A percentile compares a stretch with the other conserved stretches of the same genome.
Evolutionary conservation across 1,140 invertebrate species (phyloP).

Genomic region (Eciton burchellii): DNA sequence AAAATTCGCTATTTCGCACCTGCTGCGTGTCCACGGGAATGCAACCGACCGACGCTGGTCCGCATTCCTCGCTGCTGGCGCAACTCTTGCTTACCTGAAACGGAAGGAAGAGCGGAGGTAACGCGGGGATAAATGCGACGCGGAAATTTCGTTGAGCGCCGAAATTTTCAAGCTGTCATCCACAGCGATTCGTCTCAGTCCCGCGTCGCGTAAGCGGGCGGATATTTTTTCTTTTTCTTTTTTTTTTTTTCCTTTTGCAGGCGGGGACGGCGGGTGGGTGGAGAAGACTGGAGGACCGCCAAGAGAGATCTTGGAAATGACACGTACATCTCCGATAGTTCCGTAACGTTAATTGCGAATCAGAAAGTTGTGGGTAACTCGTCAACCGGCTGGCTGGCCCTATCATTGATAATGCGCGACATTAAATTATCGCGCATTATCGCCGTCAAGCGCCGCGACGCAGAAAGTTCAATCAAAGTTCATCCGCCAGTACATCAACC

Average conservation of each 20-base stretch:
- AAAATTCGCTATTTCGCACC: constrained; percentile 85
- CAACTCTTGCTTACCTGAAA: constrained; percentile 88
- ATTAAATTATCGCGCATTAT: constrained; percentile 58
- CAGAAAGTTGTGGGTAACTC: background rate
- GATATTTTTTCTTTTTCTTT: too few species aligned
- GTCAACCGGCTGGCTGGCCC: background rate
- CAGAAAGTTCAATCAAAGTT: constrained; percentile 55
- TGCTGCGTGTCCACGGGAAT: constrained; percentile 88
- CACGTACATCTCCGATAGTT: background rate
- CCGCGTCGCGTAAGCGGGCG: background rate
- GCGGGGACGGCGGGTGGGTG: too few species aligned
- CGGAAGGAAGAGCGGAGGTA: constrained; percentile 24
- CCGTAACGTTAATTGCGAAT: constrained; percentile 11
- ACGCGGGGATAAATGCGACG: background rate
- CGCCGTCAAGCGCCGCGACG: constrained; percentile 32
- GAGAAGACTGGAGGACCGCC: too few species aligned
- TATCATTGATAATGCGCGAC: constrained; percentile 32
- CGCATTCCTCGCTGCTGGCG: constrained; percentile 87
- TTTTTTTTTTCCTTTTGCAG: too few species aligned
- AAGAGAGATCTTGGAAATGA: background rate
- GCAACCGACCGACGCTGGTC: constrained; percentile 87
- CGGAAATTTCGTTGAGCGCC: background rate
- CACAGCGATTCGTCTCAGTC: background rate
- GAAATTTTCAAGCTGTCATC: background rate
- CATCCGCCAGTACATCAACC: constrained; percentile 39